A percentile compares a stretch with the other conserved stretches of the same genome.
phyloP scores from a whole-genome alignment of 2,113 vertebrate species.

The Aptenodytes patagonicus region DNA sequence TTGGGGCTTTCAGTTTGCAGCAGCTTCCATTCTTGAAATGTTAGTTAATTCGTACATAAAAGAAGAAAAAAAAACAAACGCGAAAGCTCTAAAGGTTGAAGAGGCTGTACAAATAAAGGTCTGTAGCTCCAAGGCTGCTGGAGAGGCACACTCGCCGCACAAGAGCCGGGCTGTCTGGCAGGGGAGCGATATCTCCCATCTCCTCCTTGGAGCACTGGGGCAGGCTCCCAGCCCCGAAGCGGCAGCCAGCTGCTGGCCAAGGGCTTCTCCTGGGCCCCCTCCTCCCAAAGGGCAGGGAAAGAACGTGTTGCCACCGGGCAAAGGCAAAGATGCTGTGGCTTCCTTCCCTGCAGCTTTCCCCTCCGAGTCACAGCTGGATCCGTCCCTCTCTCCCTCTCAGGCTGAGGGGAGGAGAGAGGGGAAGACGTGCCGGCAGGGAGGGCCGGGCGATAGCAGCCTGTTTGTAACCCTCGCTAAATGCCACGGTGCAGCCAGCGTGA shows the following conservation, averaged over 20 bases:
- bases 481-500: conserved; percentile 76
- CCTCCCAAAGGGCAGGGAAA: neutral
- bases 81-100: neutral
- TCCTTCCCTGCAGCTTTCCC: neutral
- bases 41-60: neutral
- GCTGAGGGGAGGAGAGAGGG: neutral
- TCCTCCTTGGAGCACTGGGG: accelerated
- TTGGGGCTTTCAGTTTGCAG: neutral
- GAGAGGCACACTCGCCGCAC: neutral
- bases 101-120: neutral
- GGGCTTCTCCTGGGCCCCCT: neutral
- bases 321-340: neutral
- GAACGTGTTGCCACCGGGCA: accelerated
- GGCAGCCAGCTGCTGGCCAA: neutral
- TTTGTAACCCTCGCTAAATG: conserved; percentile 74
- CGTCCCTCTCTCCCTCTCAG: neutral
- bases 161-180: neutral
- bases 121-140: neutral
- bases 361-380: neutral
- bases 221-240: neutral
- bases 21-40: neutral
- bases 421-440: neutral
- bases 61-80: neutral
- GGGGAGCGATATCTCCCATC: neutral
- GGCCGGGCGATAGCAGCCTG: conserved; percentile 37